Percentiles rank a stretch among this genome's conserved stretches.
phyloP scores from a whole-genome alignment of 2,797 vertebrate species.

The Onychomys torridus region DNA sequence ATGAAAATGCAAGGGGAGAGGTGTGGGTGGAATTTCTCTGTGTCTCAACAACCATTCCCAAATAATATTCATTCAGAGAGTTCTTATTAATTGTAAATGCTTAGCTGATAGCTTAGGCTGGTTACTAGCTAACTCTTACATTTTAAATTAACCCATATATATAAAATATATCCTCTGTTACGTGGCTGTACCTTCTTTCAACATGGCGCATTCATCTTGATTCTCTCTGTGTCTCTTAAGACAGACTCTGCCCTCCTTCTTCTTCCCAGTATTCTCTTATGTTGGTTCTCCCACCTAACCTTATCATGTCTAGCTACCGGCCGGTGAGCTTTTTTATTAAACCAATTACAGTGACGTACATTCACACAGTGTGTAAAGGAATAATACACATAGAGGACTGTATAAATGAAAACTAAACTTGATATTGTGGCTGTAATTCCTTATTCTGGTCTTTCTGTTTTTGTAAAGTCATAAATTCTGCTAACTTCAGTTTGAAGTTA shows the following conservation, averaged over 20 bases:
- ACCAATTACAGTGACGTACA: background rate
- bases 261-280: background rate
- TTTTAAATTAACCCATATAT: background rate
- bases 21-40: background rate
- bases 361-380: background rate
- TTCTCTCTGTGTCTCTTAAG: background rate
- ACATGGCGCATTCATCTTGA: background rate
- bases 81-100: background rate
- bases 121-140: background rate
- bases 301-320: background rate
- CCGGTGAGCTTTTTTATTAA: background rate
- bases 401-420: background rate
- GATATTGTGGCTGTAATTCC: background rate
- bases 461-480: constrained; percentile 6
- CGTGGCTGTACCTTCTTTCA: background rate
- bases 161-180: background rate
- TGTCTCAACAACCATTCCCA: background rate
- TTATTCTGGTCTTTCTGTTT: background rate
- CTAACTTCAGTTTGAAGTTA: constrained; percentile 12
- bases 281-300: background rate
- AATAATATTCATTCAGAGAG: background rate
- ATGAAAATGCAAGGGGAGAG: background rate
- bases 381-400: background rate
- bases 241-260: background rate
- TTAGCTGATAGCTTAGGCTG: background rate